phyloP scores from a whole-genome alignment of 2,888 invertebrate species.

The Drosophila pullipes region DNA sequence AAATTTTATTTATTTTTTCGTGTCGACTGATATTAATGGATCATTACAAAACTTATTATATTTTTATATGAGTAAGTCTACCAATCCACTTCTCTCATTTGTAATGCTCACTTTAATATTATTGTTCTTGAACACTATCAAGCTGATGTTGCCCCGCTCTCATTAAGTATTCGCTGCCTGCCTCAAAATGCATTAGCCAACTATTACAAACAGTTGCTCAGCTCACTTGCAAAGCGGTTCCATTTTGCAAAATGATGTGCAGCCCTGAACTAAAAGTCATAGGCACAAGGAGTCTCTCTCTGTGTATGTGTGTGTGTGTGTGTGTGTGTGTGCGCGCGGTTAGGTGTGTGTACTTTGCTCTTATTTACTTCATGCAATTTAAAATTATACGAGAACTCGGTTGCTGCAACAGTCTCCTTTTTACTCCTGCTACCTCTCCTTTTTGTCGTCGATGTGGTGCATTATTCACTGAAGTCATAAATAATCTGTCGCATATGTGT shows the following conservation, averaged over 20 bases:
- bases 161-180: neutral
- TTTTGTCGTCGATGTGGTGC: conserved; percentile 33
- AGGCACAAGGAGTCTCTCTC: conserved; percentile 17
- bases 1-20: too few species aligned
- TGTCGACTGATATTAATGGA: neutral
- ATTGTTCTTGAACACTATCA: neutral
- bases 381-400: conserved; percentile 58
- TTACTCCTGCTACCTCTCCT: neutral
- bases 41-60: too few species aligned
- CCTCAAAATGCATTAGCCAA: neutral
- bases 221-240: conserved; percentile 26
- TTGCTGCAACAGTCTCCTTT: conserved; percentile 5
- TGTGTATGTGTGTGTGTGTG: neutral
- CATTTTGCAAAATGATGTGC: conserved; percentile 12
- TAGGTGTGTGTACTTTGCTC: conserved; percentile 36
- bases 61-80: neutral
- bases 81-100: neutral
- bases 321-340: conserved; percentile 9
- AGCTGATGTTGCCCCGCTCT: neutral
- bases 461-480: conserved; percentile 69
- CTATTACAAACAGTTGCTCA: conserved; percentile 10
- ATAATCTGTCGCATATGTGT: conserved; percentile 75
- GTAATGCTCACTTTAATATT: neutral
- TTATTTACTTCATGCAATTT: conserved; percentile 75
- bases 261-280: conserved; percentile 34